Evolutionary conservation across 2,797 vertebrate genomes (phyloP), one percentile per base, ranked within the genome.

Genomic region (Limosa lapponica): DNA sequence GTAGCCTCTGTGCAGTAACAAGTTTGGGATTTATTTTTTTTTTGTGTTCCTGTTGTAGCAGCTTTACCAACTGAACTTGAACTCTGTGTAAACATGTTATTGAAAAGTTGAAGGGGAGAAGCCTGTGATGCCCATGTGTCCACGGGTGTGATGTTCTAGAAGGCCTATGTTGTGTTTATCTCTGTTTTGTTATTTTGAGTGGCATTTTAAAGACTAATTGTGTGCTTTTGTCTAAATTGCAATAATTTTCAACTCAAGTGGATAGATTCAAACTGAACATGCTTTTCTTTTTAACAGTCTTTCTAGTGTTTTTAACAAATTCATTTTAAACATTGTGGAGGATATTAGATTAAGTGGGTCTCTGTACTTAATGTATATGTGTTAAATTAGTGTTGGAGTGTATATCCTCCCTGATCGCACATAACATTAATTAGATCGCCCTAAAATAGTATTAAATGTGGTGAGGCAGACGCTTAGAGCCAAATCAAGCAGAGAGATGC

Each of bases 371-470:
- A 54, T 77, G 65, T 87, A 46, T 93, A n/a, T 44, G 34, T 82
- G 81, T 82, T 91, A 78, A 95, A 94, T 93, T 34, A 86, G 77
- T 34, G 15, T 59, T 77, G 57, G 37, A 80, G 23, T 64, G 23
- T 67, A 25, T 91, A 41, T 86, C 49, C 73, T 91, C 73, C 67
- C 64, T 75, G 46, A 44, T 94, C 54, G 62, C 62, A 66, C 55
- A n/a, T 49, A 87, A 77, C 6, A 9, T 67, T 92, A 77, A 95
- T 93, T 95, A 91, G 91, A 41, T 80, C 89, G 84, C 82, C 44
- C 73, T 96, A 67, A 93, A 90, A 65, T 23, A 54, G 34, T 61
- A 70, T 75, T 51, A 49, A 89, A 25, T 78, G 82, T 15, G 10
- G 43, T n/a, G 72, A 85, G 51, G 88, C 80, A 86, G 66, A 49